Evolutionary conservation across 2,797 vertebrate genomes (phyloP), one percentile per base, ranked within the genome.

Genomic region (Holocentrus rufus): DNA sequence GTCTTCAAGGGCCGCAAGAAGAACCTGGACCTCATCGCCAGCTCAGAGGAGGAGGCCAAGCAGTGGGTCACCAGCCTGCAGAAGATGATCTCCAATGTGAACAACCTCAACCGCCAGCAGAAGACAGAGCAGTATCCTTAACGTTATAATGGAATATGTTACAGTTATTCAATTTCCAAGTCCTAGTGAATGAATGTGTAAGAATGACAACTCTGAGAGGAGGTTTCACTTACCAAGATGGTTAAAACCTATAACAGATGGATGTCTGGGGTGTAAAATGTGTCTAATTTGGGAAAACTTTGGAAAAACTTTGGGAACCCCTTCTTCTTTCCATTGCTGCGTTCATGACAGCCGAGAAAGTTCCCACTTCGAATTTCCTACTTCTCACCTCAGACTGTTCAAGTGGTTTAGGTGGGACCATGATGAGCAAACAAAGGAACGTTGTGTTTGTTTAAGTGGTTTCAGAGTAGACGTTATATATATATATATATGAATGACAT

Each of bases 111-210:
- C 90, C 82, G 76, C 64, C 93, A 91, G 65, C 92, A 97, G 89
- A 97, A 96, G 83, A 93, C 94, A 0, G 95, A 96, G 82, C 98
- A 99, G 98, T 98, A 99, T 99, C 98, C 96, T 98, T 93, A 27
- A 46, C 52, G 10, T 17, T n/a, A 30, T 1, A 8, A 22, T 39
- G 14, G 7, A 18, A 9, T 58, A 15, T 10, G 42, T 22, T 22
- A 14, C 1, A n/a, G 8, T 39, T 2, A 39, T 39, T 39, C 36
- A 10, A 13, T 13, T 36, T 36, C 6, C 34, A 36, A 7, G 9
- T 7, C 34, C 11, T 3, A 42, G 2, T 42, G 39, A 42, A 5
- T 17, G 46, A 47, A 20, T 20, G 17, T 50, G 20, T 1, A 20
- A 50, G 7, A 9, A 20, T 20, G n/a, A 8, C 15, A 34, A 5